A percentile compares a stretch with the other conserved stretches of the same genome.
phyloP scores from a whole-genome alignment of 2,888 invertebrate genomes.

The Diadromus collaris region DNA sequence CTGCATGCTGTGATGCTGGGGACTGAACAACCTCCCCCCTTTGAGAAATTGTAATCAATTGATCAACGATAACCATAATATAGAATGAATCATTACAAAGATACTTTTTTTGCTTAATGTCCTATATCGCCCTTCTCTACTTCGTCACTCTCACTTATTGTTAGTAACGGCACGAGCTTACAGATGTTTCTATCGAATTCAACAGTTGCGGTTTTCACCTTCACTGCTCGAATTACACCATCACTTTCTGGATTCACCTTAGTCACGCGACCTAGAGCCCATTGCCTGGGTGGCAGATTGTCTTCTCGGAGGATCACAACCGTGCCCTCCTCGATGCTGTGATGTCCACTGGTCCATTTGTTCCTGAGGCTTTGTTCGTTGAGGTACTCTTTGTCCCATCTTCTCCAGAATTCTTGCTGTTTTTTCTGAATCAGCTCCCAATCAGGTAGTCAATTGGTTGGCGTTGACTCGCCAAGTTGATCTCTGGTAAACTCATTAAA shows the following conservation, averaged over 20 bases:
- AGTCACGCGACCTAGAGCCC: slow-evolving; percentile 4
- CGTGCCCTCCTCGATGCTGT: background rate
- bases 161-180: background rate
- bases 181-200: slow-evolving; percentile 3
- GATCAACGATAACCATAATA: too few relatives aligned
- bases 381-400: background rate
- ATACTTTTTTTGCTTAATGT: too few relatives aligned
- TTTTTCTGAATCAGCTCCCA: background rate
- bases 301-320: background rate
- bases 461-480: background rate
- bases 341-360: background rate
- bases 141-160: background rate
- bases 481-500: background rate
- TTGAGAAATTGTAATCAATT: too few relatives aligned
- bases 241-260: slow-evolving; percentile 11
- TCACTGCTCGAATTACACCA: background rate
- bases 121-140: too few relatives aligned
- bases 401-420: background rate
- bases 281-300: background rate
- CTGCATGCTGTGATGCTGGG: background rate
- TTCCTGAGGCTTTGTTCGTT: background rate
- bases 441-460: background rate
- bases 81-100: too few relatives aligned
- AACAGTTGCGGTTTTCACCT: background rate
- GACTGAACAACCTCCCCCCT: too few relatives aligned